Evolutionary conservation across 2,888 invertebrate genomes (phyloP), one percentile per base, ranked within the genome.

Genomic region (Habroteleia sp.): DNA sequence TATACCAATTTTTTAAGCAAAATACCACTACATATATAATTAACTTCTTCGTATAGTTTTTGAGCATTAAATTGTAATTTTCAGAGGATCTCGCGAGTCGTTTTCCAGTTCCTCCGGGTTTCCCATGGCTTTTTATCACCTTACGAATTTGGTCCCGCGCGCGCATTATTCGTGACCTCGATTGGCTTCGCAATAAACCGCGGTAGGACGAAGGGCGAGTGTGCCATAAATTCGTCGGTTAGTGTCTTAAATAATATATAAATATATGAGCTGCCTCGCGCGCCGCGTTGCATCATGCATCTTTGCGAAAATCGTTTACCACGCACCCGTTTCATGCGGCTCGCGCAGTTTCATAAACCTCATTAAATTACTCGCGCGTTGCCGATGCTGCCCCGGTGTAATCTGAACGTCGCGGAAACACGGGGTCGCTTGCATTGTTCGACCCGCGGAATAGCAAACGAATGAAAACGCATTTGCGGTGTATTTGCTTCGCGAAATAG

Each of bases 351-450:
- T 76, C 71, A 79, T 80, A 80, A 81, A 81, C 77, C 75, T 77
- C 69, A 75, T 58, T 83, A 81, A 83, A 84, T 82, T 80, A 82
- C 68, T 66, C 31, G 72, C 76, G 35, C 74, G 62, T 17, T 54
- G 48, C 65, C 39, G 72, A 71, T 62, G 63, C 35, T 41, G n/a
- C 29, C 11, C 14, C 39, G 11, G 23, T 27, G 54, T 63, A 63
- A 71, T 62, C 42, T 37, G 52, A 56, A 41, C 29, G 46, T 48
- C 16, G 39, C 48, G 72, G 44, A 71, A 62, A 71, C 48, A 39
- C 17, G 23, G 46, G 46, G 46, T 42, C 33, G 20, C 31, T 63
- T 37, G 8, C 48, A n/a, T 10, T 17, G 20, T 25, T 46, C 1
- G 27, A 46, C 16, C 27, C 27, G 16, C 25, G 14, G 17, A 46